Base-by-base conservation (phyloP, 64 coral and sea anemone species). In the Stichodactyla mertensii region DNA sequence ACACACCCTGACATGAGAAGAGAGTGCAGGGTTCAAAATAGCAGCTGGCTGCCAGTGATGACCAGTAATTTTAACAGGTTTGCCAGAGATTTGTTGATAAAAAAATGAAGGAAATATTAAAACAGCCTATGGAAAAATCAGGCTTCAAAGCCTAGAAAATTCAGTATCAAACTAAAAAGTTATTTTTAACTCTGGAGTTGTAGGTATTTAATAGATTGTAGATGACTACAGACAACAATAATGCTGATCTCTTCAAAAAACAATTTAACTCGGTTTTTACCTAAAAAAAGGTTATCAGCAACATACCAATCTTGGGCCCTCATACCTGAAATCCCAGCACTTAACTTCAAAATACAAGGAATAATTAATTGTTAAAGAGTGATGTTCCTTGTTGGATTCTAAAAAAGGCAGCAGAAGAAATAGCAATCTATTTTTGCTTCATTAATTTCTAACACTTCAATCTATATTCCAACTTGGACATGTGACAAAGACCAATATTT, bases 261-360 rank as follows among this genome's bases (percentile, higher is more conserved):
- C 86, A 92, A 26, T 92, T 92, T 77, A 66, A 77, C n/a, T 67
- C 78, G 69, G 90, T 92, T 54, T 92, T 92, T 58, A 88, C 90
- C 31, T 45, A 45, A 51, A 87, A 87, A 23, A 86, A 92, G 69
- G 79, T 84, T 28, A 19, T 52, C 15, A 61, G 52, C 14, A 60
- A 27, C 55, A 64, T 87, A 15, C 90, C 86, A 20, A 55, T 20
- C 8, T 53, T 87, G 19, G 52, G 14, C 13, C 59, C 67, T 5
- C 5, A 62, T 53, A 51, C 74, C 24, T 54, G 86, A 87, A 18
- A 87, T 92, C 16, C 20, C 24, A 57, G 16, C 77, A 74, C 22
- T 82, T 18, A 57, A 53, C 16, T 83, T 92, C 55, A 12, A 87
- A 20, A 59, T 19, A 82, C 31, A 59, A 52, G 90, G 85, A 27